These are phyloP conservation scores for Ridgeia piscesae DNA, from an alignment of 1,140 invertebrate genomes.

Conservation along the genomic window DNA sequence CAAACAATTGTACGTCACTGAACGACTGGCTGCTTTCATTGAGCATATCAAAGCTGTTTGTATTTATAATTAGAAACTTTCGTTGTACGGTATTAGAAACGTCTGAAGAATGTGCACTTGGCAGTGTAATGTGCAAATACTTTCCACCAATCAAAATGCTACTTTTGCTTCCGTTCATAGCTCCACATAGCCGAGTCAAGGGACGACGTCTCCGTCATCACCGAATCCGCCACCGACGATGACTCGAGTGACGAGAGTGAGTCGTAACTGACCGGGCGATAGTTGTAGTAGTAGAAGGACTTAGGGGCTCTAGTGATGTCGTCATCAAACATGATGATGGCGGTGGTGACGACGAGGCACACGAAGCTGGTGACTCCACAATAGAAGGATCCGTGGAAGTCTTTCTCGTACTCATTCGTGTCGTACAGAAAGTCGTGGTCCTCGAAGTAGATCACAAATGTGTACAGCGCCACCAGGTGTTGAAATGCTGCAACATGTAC, in stretches of 20 bases:
- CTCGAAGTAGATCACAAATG: constrained; percentile 25
- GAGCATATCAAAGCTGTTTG: not conserved
- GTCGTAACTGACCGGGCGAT: not conserved
- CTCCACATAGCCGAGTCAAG: not conserved
- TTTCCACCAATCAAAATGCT: not conserved
- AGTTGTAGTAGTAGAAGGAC: not conserved
- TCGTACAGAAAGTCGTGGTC: constrained; percentile 19
- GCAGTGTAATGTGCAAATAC: too few species aligned
- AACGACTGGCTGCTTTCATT: too few species aligned
- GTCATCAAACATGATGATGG: constrained; percentile 17
- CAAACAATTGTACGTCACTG: too few species aligned
- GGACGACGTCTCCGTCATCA: not conserved
- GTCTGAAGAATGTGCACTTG: not conserved
- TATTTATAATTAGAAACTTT: too few species aligned
- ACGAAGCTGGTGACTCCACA: constrained; percentile 20
- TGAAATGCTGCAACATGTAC: constrained; percentile 20
- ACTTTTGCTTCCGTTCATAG: not conserved
- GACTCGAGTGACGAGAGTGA: not conserved
- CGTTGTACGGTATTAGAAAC: not conserved
- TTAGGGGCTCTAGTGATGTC: constrained; percentile 8
- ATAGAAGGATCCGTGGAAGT: constrained; percentile 28
- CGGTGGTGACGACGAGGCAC: constrained; percentile 16
- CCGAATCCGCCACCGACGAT: not conserved
- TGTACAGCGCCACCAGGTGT: constrained; percentile 23
- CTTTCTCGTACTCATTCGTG: not conserved